These are phyloP conservation scores for Perizoma affinitatum DNA, from an alignment of 2,888 invertebrate genomes.

Conservation along the genomic window DNA sequence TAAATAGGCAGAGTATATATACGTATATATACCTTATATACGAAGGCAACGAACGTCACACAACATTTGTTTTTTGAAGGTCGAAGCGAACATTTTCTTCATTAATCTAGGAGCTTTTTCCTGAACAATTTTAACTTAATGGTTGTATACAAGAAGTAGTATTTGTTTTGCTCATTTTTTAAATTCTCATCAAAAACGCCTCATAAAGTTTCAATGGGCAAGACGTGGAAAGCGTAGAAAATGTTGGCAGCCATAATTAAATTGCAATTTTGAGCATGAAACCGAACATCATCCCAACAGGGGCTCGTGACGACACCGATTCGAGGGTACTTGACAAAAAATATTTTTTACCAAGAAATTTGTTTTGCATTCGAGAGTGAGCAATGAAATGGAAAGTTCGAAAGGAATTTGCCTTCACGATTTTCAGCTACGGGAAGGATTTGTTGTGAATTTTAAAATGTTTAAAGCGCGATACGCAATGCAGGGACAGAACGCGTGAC, in stretches of 20 bases:
- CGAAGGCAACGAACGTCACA: no score
- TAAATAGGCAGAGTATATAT: no score
- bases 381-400: constrained; percentile 19
- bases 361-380: constrained; percentile 13
- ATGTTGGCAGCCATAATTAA: constrained; percentile 32
- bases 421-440: not conserved
- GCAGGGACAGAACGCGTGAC: no score
- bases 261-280: constrained; percentile 38
- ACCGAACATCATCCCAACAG: constrained; percentile 33
- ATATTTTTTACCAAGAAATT: constrained; percentile 15
- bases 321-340: constrained; percentile 13
- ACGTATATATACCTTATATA: no score
- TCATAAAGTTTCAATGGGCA: constrained; percentile 24
- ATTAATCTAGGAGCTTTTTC: not conserved
- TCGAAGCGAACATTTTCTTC: not conserved
- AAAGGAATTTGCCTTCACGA: constrained; percentile 17
- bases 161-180: constrained; percentile 12
- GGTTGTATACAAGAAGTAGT: not conserved
- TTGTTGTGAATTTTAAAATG: not conserved
- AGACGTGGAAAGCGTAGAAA: constrained; percentile 30
- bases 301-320: constrained; percentile 24
- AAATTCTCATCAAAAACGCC: constrained; percentile 23
- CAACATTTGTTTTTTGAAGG: no score
- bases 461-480: no score
- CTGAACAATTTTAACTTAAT: constrained; percentile 4